Evolutionary conservation across 2,888 invertebrate species (phyloP).

Genomic region (Erpobdella octoculata): DNA sequence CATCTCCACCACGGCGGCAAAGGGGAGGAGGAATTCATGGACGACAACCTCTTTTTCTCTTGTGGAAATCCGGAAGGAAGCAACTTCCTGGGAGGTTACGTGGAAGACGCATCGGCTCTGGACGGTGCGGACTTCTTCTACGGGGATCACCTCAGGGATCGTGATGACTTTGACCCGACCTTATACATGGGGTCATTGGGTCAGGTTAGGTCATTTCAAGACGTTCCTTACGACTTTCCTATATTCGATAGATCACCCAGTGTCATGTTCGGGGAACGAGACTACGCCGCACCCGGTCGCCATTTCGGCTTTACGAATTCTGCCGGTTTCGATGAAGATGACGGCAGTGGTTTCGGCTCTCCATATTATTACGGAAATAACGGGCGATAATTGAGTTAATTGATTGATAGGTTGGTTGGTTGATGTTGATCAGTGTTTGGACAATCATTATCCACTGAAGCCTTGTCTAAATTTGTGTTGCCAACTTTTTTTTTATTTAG

Average conservation of each 20-base stretch:
- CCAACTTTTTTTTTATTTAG: too few relatives aligned
- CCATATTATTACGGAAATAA: background rate
- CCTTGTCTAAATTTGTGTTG: too few relatives aligned
- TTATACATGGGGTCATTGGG: background rate
- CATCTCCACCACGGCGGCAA: background rate
- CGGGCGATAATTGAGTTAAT: too few relatives aligned
- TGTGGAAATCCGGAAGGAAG: conserved; percentile 41
- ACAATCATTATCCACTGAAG: too few relatives aligned
- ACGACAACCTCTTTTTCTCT: background rate
- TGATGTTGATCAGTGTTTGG: too few relatives aligned
- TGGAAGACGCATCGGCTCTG: conserved; percentile 50
- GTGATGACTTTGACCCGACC: background rate
- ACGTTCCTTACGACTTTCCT: background rate
- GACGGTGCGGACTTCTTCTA: conserved; percentile 50
- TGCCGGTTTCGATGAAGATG: conserved; percentile 3
- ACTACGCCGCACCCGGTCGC: background rate
- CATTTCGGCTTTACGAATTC: background rate
- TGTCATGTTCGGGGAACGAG: background rate
- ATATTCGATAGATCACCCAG: background rate
- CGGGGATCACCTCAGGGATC: conserved; percentile 35
- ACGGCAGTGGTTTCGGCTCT: background rate
- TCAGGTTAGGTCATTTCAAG: background rate
- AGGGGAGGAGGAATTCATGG: background rate
- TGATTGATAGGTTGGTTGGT: too few relatives aligned
- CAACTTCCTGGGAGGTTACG: conserved; percentile 46